Base-by-base conservation (phyloP, 2,888 invertebrate species). In the Xanthorhoe spadicearia region DNA sequence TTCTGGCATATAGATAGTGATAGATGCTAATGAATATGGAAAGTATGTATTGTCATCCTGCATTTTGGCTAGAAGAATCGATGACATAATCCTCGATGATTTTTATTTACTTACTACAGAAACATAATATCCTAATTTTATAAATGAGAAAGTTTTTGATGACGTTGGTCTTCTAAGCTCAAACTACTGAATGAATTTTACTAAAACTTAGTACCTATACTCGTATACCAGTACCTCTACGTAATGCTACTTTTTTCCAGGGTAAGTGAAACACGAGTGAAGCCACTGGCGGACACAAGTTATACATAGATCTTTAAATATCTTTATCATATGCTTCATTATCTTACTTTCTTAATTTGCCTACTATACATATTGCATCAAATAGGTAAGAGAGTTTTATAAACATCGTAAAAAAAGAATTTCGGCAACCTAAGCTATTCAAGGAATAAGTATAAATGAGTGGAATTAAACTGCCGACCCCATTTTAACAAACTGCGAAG, bases 401-500 rank as follows among this genome's bases (percentile, higher is more conserved):
- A 56, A 51, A 56, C 43, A 61, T 50, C 49, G 50, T 49, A 43
- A 58, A 61, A 61, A 43, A 1, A 64, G 13, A 32, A 48, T 58
- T 58, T 46, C 50, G 43, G 28, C 43, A 43, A 61, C 10, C 49
- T 38, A 52, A 50, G 32, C 53, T 35, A 49, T 58, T 50, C 54
- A 50, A 54, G 38, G 19, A 66, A 32, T 32, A 32, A 7, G 32
- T 32, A 64, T 51, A 56, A 65, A 66, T 66, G 58, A 58, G 61
- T 50, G 50, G 58, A 58, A 66, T 61, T 66, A 59, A 62, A 62
- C 58, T 66, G 58, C 58, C 62, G 55, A 46, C 66, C 62, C 53
- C 55, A 62, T 59, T 66, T 59, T 54, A 62, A 51, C 62, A 62
- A 62, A 66, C 62, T 59, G 58, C 62, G 55, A 66, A 59, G 35